Evolutionary conservation across 2,797 vertebrate species (phyloP), one percentile per base, ranked within the genome.

Genomic region (Arrhamphus sclerolepis): DNA sequence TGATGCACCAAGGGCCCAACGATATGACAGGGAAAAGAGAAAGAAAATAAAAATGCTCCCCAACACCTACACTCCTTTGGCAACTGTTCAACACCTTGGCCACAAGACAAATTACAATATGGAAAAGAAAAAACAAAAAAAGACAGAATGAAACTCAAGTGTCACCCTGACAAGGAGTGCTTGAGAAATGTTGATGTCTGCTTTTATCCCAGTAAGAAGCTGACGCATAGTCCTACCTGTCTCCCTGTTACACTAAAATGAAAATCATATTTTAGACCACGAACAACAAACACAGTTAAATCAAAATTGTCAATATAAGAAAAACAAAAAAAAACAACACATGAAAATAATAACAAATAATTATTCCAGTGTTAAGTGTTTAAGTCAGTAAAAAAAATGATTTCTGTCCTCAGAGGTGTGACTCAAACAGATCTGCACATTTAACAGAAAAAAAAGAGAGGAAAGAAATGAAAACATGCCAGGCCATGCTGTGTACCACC

Each of bases 341-440:
- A 86, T 77, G 64, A 80, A 76, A 78, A 87, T 61, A 83, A 86
- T 63, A 87, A 82, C 59, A 84, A 87, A 75, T 89, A 91, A 92
- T 90, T 85, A 92, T 91, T 94, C 92, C 93, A 94, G 93, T 94
- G 93, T 94, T 46, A 91, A 89, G 86, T 86, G 81, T 85, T 74
- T 75, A 84, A 90, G 84, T 93, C 87, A 85, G 82, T 88, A 77
- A 63, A 53, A 50, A 47, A 9, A 38, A 4, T n/a, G n/a, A 40
- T 71, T 63, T 69, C 72, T 83, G 81, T 90, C 86, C 77, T 81
- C 66, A 62, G 80, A 86, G 77, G 81, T 78, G 83, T 84, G 78
- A 80, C 83, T 65, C 65, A 53, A 83, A 82, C 72, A 57, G 59
- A 84, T 79, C 80, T 73, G 82, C 83, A 55, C 48, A 58, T 68